Evolutionary conservation across 2,888 invertebrate genomes (phyloP), one percentile per base, ranked within the genome.

Genomic region (Pediacus dermestoides): DNA sequence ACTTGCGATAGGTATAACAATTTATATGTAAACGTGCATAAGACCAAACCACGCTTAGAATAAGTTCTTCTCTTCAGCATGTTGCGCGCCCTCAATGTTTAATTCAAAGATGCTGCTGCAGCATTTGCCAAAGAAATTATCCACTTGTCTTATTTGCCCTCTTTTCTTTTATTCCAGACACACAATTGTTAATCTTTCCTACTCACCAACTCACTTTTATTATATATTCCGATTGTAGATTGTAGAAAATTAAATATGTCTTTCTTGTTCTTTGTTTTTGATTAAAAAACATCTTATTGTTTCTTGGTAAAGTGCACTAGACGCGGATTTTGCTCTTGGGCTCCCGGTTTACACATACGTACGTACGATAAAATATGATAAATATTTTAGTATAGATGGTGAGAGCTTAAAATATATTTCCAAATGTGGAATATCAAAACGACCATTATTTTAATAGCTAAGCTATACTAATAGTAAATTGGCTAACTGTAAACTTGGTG

Each of bases 101-200:
- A 61, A 61, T 63, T 63, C 61, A 63, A n/a, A n/a, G 50, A 48
- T 56, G 60, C 55, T 58, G 51, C 62, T 56, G 58, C 60, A 57
- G 57, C 63, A 61, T 63, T 63, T 63, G 60, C 62, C 57, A 59
- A 63, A 63, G 62, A 63, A 63, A 63, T 63, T 63, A 63, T 63
- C 63, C 58, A 63, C 63, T 63, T 60, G 63, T 60, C 59, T 61
- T 63, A 60, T 63, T 63, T 63, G 59, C 58, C 46, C 48, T 57
- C 50, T 23, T 10, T 23, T 10, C 10, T 10, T 23, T n/a, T 3
- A n/a, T 23, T 57, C 55, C 59, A 57, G 55, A 55, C 59, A 57
- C 58, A 55, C 60, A 57, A 62, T 61, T 60, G 60, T 60, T 60
- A 60, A 60, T 60, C 60, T 60, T 55, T 53, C n/a, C 58, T 58